Evolutionary conservation across 2,113 vertebrate species (phyloP).

Genomic region (Scomber japonicus): DNA sequence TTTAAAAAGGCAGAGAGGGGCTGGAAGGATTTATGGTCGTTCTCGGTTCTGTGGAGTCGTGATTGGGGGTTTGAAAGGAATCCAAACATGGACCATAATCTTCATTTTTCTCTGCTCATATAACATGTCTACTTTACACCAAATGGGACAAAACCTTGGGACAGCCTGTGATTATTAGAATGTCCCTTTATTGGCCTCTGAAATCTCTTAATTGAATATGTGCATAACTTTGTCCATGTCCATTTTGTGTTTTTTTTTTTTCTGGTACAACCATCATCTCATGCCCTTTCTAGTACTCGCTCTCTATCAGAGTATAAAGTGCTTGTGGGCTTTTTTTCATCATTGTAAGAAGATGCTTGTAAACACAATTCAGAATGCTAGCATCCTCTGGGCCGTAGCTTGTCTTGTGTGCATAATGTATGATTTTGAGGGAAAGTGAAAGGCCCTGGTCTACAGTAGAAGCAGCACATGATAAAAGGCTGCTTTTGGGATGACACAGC

Average conservation of each 20-base stretch:
- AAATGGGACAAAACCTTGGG: background rate
- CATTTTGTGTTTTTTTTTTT: background rate
- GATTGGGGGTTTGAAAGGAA: slow-evolving; percentile 46
- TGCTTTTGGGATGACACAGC: slow-evolving; percentile 23
- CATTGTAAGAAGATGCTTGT: slow-evolving; percentile 50
- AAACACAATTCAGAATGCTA: slow-evolving; percentile 63
- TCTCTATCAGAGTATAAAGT: slow-evolving; percentile 24
- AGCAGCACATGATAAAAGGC: slow-evolving; percentile 34
- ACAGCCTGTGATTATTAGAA: background rate
- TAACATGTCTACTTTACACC: background rate
- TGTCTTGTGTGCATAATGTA: slow-evolving; percentile 54
- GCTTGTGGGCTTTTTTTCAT: slow-evolving; percentile 48
- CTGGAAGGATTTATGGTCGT: slow-evolving; percentile 39
- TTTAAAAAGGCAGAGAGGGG: slow-evolving; percentile 34
- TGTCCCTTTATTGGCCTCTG: slow-evolving; percentile 14
- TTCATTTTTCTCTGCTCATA: slow-evolving; percentile 14
- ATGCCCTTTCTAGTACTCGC: background rate
- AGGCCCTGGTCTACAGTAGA: slow-evolving; percentile 30
- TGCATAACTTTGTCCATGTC: background rate
- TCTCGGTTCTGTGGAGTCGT: slow-evolving; percentile 34
- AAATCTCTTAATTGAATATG: slow-evolving; percentile 18
- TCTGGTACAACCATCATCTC: slow-evolving; percentile 10
- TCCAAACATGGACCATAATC: slow-evolving; percentile 45
- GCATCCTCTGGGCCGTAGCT: slow-evolving; percentile 49
- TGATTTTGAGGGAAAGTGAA: slow-evolving; percentile 50